phyloP scores from a whole-genome alignment of 2,888 invertebrate genomes.

The Tetranychus truncatus region DNA sequence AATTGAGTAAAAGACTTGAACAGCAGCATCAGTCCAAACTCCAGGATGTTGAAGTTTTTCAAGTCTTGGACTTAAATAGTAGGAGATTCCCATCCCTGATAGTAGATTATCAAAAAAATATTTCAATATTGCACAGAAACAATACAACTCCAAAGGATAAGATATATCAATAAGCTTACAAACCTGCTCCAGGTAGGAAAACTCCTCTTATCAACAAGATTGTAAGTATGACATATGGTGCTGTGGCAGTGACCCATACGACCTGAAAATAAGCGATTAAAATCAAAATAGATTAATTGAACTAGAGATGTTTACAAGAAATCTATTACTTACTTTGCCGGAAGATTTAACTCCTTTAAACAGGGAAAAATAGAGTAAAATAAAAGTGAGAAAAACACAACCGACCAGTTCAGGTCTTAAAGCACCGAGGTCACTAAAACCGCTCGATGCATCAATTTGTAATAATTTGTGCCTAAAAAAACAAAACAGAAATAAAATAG shows the following conservation, averaged over 20 bases:
- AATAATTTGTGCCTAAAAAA: constrained; percentile 47
- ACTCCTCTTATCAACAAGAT: constrained; percentile 56
- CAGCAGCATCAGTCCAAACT: constrained; percentile 73
- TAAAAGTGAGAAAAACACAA: constrained; percentile 52
- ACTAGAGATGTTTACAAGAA: not conserved
- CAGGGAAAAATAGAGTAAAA: constrained; percentile 54
- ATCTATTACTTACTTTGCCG: constrained; percentile 36
- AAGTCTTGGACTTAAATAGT: constrained; percentile 56
- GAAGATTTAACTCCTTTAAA: constrained; percentile 70
- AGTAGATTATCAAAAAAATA: not conserved
- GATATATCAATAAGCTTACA: not conserved
- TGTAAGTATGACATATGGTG: constrained; percentile 60
- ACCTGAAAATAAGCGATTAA: constrained; percentile 37
- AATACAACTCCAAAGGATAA: too few relatives aligned
- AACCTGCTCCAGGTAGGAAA: constrained; percentile 51
- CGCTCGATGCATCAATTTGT: constrained; percentile 53
- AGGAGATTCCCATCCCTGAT: constrained; percentile 47
- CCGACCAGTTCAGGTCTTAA: constrained; percentile 56
- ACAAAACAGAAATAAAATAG: too few relatives aligned
- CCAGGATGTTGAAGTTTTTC: constrained; percentile 45
- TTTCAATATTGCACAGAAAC: too few relatives aligned
- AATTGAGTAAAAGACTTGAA: constrained; percentile 65
- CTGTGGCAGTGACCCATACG: constrained; percentile 65
- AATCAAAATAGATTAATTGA: too few relatives aligned
- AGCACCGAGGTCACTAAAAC: constrained; percentile 53